phyloP scores from a whole-genome alignment of 1,140 invertebrate species.

The Drosophila pseudoobscura region DNA sequence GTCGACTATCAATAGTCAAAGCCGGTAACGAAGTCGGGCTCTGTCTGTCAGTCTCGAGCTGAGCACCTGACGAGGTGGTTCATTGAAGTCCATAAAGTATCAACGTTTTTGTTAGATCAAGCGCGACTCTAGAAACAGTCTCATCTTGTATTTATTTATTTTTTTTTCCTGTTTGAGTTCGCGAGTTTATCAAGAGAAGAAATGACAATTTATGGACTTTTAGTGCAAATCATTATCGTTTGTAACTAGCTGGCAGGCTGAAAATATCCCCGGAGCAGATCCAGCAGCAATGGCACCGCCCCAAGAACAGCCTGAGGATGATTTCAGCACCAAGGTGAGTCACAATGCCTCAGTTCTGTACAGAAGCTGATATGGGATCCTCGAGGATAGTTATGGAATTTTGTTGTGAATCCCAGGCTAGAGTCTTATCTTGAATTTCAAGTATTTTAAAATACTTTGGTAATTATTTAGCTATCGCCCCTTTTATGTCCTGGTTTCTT shows the following conservation, averaged over 20 bases:
- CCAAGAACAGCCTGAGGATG: conserved; percentile 64
- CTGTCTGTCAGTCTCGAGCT: conserved; percentile 56
- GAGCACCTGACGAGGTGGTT: conserved; percentile 60
- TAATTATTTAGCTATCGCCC: too few species aligned
- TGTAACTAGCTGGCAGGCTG: conserved; percentile 44
- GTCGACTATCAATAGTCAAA: conserved; percentile 29
- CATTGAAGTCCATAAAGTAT: conserved; percentile 17
- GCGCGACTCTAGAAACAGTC: conserved; percentile 38
- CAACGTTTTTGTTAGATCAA: conserved; percentile 26
- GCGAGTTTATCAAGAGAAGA: conserved; percentile 28
- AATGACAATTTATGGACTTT: conserved; percentile 73
- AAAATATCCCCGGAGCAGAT: neutral
- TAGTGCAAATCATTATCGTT: conserved; percentile 72
- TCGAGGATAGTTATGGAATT: too few species aligned
- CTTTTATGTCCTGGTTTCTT: conserved; percentile 1
- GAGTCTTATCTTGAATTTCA: too few species aligned
- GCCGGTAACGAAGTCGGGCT: conserved; percentile 5
- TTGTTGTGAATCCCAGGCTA: too few species aligned
- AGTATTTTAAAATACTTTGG: too few species aligned
- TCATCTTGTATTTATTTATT: neutral
- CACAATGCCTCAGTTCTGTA: neutral
- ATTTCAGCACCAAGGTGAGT: conserved; percentile 67
- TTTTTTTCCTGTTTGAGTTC: conserved; percentile 34
- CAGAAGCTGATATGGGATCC: too few species aligned
- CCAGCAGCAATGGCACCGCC: conserved; percentile 53